phyloP scores from a whole-genome alignment of 2,113 vertebrate genomes.

The Triplophysa tibetana region DNA sequence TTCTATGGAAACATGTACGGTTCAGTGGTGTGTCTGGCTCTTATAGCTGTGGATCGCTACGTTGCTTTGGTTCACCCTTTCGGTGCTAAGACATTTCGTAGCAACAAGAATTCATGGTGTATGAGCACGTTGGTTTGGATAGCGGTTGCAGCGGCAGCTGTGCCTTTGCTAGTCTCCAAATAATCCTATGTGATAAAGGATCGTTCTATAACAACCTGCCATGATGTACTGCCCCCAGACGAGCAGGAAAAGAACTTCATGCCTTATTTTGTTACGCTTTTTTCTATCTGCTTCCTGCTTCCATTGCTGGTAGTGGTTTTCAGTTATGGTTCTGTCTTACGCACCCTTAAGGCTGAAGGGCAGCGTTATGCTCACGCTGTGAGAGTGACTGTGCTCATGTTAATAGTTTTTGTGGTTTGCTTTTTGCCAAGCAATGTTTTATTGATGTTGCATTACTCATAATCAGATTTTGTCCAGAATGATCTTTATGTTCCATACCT shows the following conservation, averaged over 20 bases:
- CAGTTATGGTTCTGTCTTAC: slow-evolving; percentile 73
- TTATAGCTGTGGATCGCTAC: slow-evolving; percentile 85
- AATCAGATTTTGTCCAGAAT: slow-evolving; percentile 47
- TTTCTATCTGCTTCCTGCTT: slow-evolving; percentile 73
- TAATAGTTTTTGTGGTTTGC: slow-evolving; percentile 76
- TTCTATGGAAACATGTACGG: slow-evolving; percentile 90
- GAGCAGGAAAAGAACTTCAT: slow-evolving; percentile 68
- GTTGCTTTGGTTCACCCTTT: slow-evolving; percentile 86
- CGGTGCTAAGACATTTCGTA: slow-evolving; percentile 70
- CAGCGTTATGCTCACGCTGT: slow-evolving; percentile 69
- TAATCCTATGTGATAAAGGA: slow-evolving; percentile 75
- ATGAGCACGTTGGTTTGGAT: slow-evolving; percentile 72
- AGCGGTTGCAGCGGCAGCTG: slow-evolving; percentile 56
- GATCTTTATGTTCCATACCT: slow-evolving; percentile 77
- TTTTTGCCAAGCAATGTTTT: slow-evolving; percentile 82
- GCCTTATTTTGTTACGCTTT: slow-evolving; percentile 76
- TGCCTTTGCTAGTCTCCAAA: slow-evolving; percentile 73
- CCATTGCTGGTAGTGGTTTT: slow-evolving; percentile 74
- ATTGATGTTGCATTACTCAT: slow-evolving; percentile 79
- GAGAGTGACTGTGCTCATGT: slow-evolving; percentile 73
- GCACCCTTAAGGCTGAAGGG: slow-evolving; percentile 64
- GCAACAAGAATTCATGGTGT: slow-evolving; percentile 53
- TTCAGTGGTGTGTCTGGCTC: slow-evolving; percentile 78
- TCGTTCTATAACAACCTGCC: slow-evolving; percentile 71
- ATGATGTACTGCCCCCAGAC: slow-evolving; percentile 74